phyloP scores from a whole-genome alignment of 1,140 invertebrate species.

The Meloidogyne exigua region DNA sequence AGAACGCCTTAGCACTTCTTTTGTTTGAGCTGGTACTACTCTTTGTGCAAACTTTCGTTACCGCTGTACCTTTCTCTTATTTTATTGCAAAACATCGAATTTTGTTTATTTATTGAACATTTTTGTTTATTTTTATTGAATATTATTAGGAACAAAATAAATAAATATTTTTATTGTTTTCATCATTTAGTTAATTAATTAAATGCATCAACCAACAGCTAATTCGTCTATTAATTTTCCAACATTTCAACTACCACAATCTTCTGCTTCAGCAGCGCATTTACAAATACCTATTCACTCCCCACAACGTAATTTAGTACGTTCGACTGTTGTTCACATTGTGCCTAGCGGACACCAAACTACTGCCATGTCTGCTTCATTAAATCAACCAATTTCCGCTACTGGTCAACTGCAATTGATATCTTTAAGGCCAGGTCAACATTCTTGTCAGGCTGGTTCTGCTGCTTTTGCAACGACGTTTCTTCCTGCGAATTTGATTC shows the following conservation, averaged over 20 bases:
- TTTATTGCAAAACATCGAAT: neutral
- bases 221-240: neutral
- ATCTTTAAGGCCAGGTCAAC: neutral
- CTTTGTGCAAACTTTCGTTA: neutral
- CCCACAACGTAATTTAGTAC: neutral
- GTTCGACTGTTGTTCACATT: neutral
- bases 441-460: neutral
- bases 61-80: neutral
- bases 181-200: neutral
- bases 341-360: neutral
- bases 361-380: neutral
- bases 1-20: slow-evolving; percentile 1
- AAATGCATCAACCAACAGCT: neutral
- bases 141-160: no score
- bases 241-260: neutral
- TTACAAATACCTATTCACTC: neutral
- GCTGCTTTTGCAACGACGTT: neutral
- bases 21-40: slow-evolving; percentile 4
- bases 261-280: neutral
- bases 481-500: neutral
- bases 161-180: neutral
- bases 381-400: neutral
- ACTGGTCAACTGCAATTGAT: neutral
- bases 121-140: neutral
- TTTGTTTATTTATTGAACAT: slow-evolving; percentile 3